A percentile compares a stretch with the other conserved stretches of the same genome.
Conservation (phyloP, 2,888 invertebrate species). For the Drosophila prolongata region DNA sequence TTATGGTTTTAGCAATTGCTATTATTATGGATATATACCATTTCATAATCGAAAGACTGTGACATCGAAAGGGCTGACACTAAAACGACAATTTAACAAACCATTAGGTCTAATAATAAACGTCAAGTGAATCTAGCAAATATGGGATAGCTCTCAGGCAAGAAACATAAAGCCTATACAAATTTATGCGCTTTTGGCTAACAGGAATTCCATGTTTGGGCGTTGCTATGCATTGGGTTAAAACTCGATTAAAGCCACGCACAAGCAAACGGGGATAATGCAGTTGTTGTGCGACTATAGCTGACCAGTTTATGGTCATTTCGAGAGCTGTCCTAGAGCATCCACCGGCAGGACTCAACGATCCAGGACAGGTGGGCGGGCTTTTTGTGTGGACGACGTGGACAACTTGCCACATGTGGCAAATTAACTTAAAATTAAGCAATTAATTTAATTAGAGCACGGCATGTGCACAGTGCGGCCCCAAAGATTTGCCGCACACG, state of each 20-base stretch:
- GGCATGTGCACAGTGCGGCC: conserved; percentile 37
- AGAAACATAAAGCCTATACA: background rate
- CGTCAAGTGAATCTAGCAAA: background rate
- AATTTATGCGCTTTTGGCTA: background rate
- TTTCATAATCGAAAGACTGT: too few species aligned
- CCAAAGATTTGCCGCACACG: conserved; percentile 53
- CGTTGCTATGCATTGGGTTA: conserved; percentile 4
- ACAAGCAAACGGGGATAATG: conserved; percentile 21
- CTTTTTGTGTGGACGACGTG: conserved; percentile 43
- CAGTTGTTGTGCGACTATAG: conserved; percentile 42
- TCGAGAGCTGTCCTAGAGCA: conserved; percentile 21
- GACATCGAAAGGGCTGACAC: too few species aligned
- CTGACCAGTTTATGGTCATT: conserved; percentile 11
- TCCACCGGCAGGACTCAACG: conserved; percentile 39
- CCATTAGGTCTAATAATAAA: background rate
- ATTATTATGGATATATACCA: too few species aligned
- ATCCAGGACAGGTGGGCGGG: conserved; percentile 58
- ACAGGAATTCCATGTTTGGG: conserved; percentile 1
- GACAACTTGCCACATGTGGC: conserved; percentile 74
- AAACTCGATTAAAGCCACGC: conserved; percentile 22
- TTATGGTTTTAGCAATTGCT: too few species aligned
- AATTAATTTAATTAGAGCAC: conserved; percentile 76
- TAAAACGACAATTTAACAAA: too few species aligned
- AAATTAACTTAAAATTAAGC: conserved; percentile 80
- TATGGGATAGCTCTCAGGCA: background rate